phyloP scores from a whole-genome alignment of 2,888 invertebrate species.

The Diplazon laetatorius region DNA sequence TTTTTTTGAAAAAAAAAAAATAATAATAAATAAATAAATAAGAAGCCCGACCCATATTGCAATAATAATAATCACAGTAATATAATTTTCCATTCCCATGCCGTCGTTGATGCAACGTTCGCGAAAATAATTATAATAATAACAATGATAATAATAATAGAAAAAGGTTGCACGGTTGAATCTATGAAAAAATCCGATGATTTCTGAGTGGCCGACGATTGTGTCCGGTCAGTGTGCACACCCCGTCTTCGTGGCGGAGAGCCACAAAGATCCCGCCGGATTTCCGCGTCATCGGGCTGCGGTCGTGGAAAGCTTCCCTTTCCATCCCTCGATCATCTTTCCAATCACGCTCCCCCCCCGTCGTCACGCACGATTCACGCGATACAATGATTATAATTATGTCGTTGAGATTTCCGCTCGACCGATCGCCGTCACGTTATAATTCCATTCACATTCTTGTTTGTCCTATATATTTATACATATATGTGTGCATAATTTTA shows the following conservation, averaged over 20 bases:
- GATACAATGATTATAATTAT: conserved; percentile 54
- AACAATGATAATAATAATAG: too few species aligned
- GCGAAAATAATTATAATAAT: too few species aligned
- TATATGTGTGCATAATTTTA: background rate
- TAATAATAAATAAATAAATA: too few species aligned
- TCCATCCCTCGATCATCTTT: conserved; percentile 26
- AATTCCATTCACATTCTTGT: conserved; percentile 8
- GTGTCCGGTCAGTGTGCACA: background rate
- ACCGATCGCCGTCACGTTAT: conserved; percentile 35
- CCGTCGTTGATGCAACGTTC: too few species aligned
- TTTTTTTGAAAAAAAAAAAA: too few species aligned
- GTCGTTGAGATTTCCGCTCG: conserved; percentile 61
- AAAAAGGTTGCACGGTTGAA: background rate
- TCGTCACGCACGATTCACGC: conserved; percentile 48
- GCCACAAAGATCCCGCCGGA: conserved; percentile 64
- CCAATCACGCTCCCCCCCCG: conserved; percentile 41
- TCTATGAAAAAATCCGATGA: background rate
- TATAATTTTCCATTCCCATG: too few species aligned
- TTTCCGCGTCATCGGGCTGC: conserved; percentile 67
- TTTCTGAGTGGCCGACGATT: background rate
- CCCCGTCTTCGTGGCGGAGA: background rate
- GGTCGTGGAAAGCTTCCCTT: conserved; percentile 32
- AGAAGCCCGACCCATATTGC: too few species aligned
- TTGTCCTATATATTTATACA: background rate
- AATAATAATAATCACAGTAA: too few species aligned